Conservation (phyloP, 2,797 vertebrate genomes). For the Gymnothorax javanicus region DNA sequence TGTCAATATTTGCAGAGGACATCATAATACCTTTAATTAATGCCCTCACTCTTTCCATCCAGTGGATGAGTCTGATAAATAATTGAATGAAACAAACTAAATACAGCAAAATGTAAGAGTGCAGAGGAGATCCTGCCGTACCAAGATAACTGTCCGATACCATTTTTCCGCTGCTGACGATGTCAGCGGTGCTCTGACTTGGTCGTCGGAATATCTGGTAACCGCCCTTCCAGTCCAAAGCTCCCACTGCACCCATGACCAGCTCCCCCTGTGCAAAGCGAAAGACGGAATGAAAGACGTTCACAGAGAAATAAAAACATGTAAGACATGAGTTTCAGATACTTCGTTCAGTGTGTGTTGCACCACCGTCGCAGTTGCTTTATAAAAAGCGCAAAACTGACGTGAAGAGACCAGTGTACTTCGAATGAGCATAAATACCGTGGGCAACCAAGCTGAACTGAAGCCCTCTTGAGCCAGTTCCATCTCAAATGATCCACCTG, state of each 20-base stretch:
- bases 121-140: constrained; percentile 39
- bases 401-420: background rate
- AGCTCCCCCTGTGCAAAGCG: background rate
- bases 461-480: constrained; percentile 33
- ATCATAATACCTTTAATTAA: background rate
- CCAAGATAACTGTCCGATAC: constrained; percentile 69
- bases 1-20: too few relatives aligned
- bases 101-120: background rate
- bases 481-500: constrained; percentile 26
- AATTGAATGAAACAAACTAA: background rate
- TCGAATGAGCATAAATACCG: background rate
- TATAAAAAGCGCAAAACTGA: background rate
- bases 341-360: background rate
- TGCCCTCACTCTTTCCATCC: background rate
- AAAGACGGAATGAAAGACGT: background rate
- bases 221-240: constrained; percentile 65
- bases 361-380: background rate
- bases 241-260: constrained; percentile 28
- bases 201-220: constrained; percentile 23
- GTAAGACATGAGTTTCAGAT: background rate
- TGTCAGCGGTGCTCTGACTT: rapidly evolving
- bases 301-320: background rate
- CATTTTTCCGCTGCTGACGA: background rate
- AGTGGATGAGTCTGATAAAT: background rate
- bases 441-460: constrained; percentile 15